These are phyloP conservation scores for Myzus persicae DNA, from an alignment of 1,140 invertebrate genomes.

Conservation along the genomic window DNA sequence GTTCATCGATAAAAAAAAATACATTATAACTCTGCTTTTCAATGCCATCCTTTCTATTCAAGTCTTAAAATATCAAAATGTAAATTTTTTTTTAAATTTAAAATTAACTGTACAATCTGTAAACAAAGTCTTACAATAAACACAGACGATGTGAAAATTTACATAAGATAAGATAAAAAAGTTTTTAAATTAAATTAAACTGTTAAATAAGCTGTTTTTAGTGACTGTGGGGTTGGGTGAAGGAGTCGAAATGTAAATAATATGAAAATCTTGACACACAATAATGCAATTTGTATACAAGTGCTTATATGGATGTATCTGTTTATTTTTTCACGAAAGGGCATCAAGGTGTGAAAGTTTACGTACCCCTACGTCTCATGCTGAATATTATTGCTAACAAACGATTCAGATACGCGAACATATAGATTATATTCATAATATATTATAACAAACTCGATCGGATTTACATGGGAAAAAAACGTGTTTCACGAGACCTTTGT, in stretches of 20 bases:
- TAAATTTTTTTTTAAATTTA: too few relatives aligned
- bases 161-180: too few relatives aligned
- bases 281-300: too few relatives aligned
- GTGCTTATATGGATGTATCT: not conserved
- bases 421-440: not conserved
- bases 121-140: too few relatives aligned
- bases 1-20: not conserved
- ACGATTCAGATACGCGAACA: not conserved
- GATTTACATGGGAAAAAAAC: not conserved
- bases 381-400: not conserved
- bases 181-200: too few relatives aligned
- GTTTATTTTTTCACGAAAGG: not conserved
- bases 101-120: too few relatives aligned
- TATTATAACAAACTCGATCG: slow-evolving; percentile 1
- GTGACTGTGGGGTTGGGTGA: too few relatives aligned
- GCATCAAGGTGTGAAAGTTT: not conserved
- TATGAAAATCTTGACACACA: not conserved
- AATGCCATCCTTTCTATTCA: not conserved
- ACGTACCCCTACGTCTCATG: not conserved
- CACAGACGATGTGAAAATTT: too few relatives aligned
- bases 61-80: not conserved
- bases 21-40: not conserved
- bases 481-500: not conserved
- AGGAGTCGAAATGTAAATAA: not conserved
- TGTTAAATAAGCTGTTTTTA: too few relatives aligned